phyloP scores from a whole-genome alignment of 1,140 invertebrate species.

The Formica exsecta region DNA sequence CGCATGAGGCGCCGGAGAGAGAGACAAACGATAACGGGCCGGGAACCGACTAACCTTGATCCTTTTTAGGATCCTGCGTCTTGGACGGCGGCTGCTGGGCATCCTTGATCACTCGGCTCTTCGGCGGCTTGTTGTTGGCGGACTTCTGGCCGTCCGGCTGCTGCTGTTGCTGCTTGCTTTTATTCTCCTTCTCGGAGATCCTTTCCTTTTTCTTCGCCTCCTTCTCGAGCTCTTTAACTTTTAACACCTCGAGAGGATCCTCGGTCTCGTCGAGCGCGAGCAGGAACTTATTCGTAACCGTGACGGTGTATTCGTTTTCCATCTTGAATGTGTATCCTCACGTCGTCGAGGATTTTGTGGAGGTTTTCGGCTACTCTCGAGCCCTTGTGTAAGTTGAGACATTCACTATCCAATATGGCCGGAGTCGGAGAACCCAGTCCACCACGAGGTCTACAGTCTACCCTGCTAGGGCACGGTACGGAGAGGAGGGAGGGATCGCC shows the following conservation, averaged over 20 bases:
- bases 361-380: conserved; percentile 86
- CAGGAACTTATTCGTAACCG: conserved; percentile 95
- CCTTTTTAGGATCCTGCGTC: conserved; percentile 88
- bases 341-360: conserved; percentile 83
- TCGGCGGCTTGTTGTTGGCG: conserved; percentile 84
- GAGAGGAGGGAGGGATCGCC: conserved; percentile 58
- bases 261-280: conserved; percentile 94
- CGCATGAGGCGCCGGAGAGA: conserved; percentile 74
- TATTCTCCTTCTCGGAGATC: conserved; percentile 95
- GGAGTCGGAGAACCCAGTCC: conserved; percentile 80
- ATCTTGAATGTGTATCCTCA: conserved; percentile 87
- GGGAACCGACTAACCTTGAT: conserved; percentile 88
- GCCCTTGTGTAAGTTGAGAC: conserved; percentile 85
- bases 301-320: conserved; percentile 97
- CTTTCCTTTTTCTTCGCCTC: conserved; percentile 94
- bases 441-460: conserved; percentile 84
- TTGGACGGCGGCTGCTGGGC: conserved; percentile 88
- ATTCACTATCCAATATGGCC: conserved; percentile 87
- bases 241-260: conserved; percentile 95
- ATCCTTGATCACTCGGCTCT: conserved; percentile 90
- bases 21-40: neutral
- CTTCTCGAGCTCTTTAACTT: conserved; percentile 92
- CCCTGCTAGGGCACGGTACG: conserved; percentile 47
- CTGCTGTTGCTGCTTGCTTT: conserved; percentile 87
- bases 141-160: conserved; percentile 87